Percentiles rank a stretch among this genome's conserved stretches.
These are phyloP conservation scores for Tamias sibiricus DNA, from an alignment of 2,113 vertebrate genomes.

Conservation along the genomic window DNA sequence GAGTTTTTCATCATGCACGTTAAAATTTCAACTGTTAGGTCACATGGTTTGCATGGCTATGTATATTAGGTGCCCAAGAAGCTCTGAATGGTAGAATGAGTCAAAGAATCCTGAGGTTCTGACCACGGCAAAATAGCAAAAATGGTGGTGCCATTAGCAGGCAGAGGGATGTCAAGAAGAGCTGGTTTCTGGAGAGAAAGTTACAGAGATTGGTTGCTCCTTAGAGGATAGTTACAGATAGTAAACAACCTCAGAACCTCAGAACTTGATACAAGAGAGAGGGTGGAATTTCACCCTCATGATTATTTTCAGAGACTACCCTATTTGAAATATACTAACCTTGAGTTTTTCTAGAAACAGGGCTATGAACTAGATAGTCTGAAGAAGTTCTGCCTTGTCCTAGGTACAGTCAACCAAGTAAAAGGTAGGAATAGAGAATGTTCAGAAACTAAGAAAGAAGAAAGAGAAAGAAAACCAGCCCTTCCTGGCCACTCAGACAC, in stretches of 20 bases:
- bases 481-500: background rate
- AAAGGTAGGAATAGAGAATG: background rate
- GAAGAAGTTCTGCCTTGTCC: background rate
- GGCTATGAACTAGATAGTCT: background rate
- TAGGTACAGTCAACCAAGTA: background rate
- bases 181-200: background rate
- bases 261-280: background rate
- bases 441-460: background rate
- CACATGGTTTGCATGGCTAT: accelerated
- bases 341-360: background rate
- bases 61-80: background rate
- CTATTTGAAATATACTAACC: background rate
- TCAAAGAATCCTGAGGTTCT: background rate
- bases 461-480: background rate
- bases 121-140: background rate
- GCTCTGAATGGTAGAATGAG: background rate
- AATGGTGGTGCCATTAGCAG: background rate
- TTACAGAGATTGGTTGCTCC: background rate
- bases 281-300: background rate
- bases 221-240: background rate
- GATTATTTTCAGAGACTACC: background rate
- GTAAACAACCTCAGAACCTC: background rate
- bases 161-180: background rate
- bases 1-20: background rate
- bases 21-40: background rate